Evolutionary conservation across 2,797 vertebrate species (phyloP).

Genomic region (Pangasius mekongensis): DNA sequence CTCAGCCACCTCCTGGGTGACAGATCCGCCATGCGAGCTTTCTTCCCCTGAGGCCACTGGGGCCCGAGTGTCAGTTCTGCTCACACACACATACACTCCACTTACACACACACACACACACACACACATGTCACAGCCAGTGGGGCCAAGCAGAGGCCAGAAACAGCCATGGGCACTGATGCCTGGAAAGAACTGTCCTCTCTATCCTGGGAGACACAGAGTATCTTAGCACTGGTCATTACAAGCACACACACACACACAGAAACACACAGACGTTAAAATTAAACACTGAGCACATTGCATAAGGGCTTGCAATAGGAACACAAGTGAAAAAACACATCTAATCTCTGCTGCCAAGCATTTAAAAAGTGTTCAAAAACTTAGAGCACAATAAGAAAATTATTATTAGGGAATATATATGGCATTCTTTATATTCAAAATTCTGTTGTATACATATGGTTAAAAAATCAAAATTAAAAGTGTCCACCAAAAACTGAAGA

Average conservation of each 20-base stretch:
- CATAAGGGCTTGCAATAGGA: constrained; percentile 52
- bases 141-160: constrained; percentile 56
- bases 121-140: constrained; percentile 55
- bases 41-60: constrained; percentile 68
- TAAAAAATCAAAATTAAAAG: background rate
- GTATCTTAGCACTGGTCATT: constrained; percentile 69
- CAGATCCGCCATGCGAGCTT: constrained; percentile 91
- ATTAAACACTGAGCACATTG: constrained; percentile 65
- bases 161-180: constrained; percentile 68
- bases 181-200: constrained; percentile 74
- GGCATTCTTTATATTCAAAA: background rate
- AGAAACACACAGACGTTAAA: constrained; percentile 48
- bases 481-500: background rate
- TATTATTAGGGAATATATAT: background rate
- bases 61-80: constrained; percentile 71
- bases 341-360: background rate
- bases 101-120: constrained; percentile 27
- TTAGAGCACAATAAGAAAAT: background rate
- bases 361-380: background rate
- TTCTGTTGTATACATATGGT: background rate
- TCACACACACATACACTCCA: constrained; percentile 69
- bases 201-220: constrained; percentile 68
- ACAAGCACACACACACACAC: constrained; percentile 55
- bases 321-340: constrained; percentile 15
- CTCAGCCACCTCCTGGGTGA: constrained; percentile 90